These are phyloP conservation scores for Porites australiensis DNA, from an alignment of 64 coral and sea anemone genomes.

Conservation along the genomic window DNA sequence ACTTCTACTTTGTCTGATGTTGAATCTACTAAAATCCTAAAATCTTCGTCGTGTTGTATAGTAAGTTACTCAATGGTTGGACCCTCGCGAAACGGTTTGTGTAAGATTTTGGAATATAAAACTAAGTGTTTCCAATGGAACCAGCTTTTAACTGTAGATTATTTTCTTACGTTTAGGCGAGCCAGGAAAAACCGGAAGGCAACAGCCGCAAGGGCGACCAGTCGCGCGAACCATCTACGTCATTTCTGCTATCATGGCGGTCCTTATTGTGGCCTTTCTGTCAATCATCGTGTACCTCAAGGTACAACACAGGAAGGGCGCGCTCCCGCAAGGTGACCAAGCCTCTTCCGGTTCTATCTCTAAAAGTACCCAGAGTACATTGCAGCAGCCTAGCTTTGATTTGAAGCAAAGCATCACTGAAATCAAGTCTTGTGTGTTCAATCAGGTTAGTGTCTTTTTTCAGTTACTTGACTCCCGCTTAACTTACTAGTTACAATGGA, in stretches of 20 bases:
- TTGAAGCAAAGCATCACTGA: conserved; percentile 85
- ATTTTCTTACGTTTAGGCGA: neutral
- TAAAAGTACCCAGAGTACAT: conserved; percentile 93
- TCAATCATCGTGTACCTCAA: conserved; percentile 97
- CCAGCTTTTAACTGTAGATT: neutral
- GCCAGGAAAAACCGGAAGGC: neutral
- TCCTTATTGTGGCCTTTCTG: conserved; percentile 90
- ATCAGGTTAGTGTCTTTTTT: conserved; percentile 66
- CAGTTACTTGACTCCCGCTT: neutral
- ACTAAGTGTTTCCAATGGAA: too few species aligned
- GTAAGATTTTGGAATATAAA: too few species aligned
- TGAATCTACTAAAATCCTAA: too few species aligned
- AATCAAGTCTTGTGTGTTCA: conserved; percentile 92
- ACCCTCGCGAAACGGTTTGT: too few species aligned
- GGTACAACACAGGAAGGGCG: conserved; percentile 78
- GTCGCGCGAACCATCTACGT: conserved; percentile 93
- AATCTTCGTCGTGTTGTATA: too few species aligned
- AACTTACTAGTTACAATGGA: too few species aligned
- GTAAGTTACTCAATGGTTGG: too few species aligned
- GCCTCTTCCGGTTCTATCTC: conserved; percentile 90
- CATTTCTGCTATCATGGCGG: conserved; percentile 88
- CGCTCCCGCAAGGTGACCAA: conserved; percentile 63
- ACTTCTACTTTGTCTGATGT: too few species aligned
- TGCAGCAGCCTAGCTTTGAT: conserved; percentile 88
- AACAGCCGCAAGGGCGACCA: neutral